Base-by-base conservation (phyloP, 2,113 vertebrate genomes). In the Perca fluviatilis region DNA sequence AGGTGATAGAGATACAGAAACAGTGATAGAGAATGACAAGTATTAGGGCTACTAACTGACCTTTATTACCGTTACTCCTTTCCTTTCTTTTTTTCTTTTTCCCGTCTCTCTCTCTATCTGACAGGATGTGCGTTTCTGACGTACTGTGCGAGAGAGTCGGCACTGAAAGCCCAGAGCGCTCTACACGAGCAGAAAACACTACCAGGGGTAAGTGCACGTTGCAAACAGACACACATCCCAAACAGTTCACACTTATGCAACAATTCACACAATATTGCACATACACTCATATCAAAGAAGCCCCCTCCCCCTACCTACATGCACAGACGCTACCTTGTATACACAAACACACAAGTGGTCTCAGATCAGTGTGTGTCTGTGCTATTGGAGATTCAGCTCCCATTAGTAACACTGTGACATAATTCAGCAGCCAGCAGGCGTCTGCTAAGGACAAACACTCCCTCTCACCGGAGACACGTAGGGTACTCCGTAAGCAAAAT, bases 121-220 rank as follows among this genome's bases (percentile, higher is more conserved):
- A 86, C 92, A 98, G 97, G 97, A 96, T 97, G 97, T 94, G 97
- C 97, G 68, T 98, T 98, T 93, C 96, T 98, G 94, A 98, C 97
- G 53, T 98, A 98, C 93, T 98, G 97, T 82, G 96, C 97, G 65
- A 96, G 97, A 71, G 97, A 98, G 84, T 98, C 97, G 18, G 97
- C 97, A 58, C 95, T 98, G 90, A 98, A 98, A 94, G 97, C 97
- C 90, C 97, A 98, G 95, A 98, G 96, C 56, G 97, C 97, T 77
- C 95, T 98, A 82, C 97, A 98, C 67, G 97, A 98, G 94, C 97
- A 98, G 96, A 98, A 98, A 95, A 98, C 97, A 8, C 95, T 97
- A 87, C 97, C 96, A 53, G 96, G 97, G 96, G 97, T 97, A 92
- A 96, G 96, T 96, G 70, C 72, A 74, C 67, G 80, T 77, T 80